A percentile compares a stretch with the other conserved stretches of the same genome.
These are phyloP conservation scores for Formicarius rufipectus DNA, from an alignment of 2,113 vertebrate genomes.

Conservation along the genomic window DNA sequence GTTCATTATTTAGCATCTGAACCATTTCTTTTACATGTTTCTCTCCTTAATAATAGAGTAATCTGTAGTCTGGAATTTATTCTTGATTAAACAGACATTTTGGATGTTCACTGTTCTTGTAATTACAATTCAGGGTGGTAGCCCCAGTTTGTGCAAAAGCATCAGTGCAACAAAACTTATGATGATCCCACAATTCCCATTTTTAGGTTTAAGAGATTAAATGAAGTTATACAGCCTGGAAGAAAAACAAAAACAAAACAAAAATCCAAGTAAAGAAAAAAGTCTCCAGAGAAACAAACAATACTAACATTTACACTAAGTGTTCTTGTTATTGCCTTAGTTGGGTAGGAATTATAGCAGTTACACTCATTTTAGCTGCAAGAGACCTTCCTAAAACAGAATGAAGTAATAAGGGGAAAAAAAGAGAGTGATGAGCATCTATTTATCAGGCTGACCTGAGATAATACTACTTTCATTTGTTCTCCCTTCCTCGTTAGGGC, in stretches of 20 bases:
- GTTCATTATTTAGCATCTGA: background rate
- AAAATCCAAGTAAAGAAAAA: background rate
- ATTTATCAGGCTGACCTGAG: background rate
- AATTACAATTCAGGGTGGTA: background rate
- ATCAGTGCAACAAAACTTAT: background rate
- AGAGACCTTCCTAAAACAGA: background rate
- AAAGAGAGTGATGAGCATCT: background rate
- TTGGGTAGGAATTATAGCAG: background rate
- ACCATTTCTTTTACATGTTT: background rate
- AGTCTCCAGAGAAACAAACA: background rate
- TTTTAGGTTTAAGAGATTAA: background rate
- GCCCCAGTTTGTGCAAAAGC: background rate
- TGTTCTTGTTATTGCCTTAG: background rate
- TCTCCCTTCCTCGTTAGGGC: background rate
- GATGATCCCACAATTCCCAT: background rate
- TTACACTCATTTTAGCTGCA: background rate
- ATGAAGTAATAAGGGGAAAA: background rate
- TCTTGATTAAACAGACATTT: background rate
- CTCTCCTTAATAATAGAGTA: background rate
- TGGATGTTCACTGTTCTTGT: background rate
- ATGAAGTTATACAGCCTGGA: background rate
- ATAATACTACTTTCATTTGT: background rate
- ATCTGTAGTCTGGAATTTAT: background rate
- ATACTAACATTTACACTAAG: fast-evolving
- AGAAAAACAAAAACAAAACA: background rate